A percentile compares a stretch with the other conserved stretches of the same genome.
phyloP scores from a whole-genome alignment of 2,888 invertebrate species.

The Ptilodon capucinus region DNA sequence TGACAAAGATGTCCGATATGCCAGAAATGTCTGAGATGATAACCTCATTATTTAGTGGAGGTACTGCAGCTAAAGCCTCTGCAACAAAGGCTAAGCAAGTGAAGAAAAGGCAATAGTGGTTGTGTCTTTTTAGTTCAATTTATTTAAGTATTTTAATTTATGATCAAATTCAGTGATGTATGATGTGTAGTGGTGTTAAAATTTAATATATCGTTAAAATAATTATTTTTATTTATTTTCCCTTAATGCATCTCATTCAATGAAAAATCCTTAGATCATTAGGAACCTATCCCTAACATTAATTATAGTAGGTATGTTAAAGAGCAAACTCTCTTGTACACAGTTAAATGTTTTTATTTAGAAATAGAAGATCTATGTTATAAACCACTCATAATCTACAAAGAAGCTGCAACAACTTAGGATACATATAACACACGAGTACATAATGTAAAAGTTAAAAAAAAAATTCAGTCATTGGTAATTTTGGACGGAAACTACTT shows the following conservation, averaged over 20 bases:
- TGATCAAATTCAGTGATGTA: constrained; percentile 38
- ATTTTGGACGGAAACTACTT: constrained; percentile 80
- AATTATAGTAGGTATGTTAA: not conserved
- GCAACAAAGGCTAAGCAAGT: constrained; percentile 71
- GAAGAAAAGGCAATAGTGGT: constrained; percentile 69
- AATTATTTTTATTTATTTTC: constrained; percentile 6
- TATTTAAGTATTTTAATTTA: constrained; percentile 40
- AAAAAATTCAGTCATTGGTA: constrained; percentile 75
- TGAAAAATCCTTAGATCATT: no score
- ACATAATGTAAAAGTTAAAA: constrained; percentile 50
- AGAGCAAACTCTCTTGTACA: not conserved
- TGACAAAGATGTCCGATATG: constrained; percentile 92
- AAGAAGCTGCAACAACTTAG: constrained; percentile 61
- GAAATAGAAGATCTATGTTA: constrained; percentile 68
- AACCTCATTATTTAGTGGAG: constrained; percentile 92
- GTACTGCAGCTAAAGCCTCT: constrained; percentile 76
- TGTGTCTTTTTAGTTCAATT: constrained; percentile 17
- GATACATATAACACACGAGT: constrained; percentile 50
- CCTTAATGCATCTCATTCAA: not conserved
- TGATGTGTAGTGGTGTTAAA: constrained; percentile 37
- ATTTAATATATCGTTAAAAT: constrained; percentile 33
- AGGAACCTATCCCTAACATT: not conserved
- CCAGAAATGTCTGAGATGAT: constrained; percentile 98
- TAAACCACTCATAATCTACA: constrained; percentile 54
- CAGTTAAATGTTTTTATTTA: constrained; percentile 55